Evolutionary conservation across 2,888 invertebrate species (phyloP), one percentile per base, ranked within the genome.

Genomic region (Rotaria socialis): DNA sequence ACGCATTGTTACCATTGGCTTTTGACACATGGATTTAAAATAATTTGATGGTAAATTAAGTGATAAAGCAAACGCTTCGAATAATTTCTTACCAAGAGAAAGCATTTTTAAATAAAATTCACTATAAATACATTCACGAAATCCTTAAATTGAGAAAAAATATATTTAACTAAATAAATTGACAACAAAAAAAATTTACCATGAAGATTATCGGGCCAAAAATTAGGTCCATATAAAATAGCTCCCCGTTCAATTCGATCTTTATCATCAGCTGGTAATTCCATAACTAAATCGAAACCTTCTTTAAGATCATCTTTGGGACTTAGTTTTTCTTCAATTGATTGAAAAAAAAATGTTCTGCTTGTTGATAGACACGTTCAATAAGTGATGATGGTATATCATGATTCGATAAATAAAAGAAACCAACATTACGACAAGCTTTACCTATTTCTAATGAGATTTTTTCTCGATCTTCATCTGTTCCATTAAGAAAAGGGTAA

Each of bases 381-480:
- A 35, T 85, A 14, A 56, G 55, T 50, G 86, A 22, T 60, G 50
- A n/a, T 60, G 86, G 55, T 10, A 86, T 60, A 27, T 86, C 86
- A 52, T 86, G 86, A 52, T 85, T 85, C 19, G 27, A 19, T 22
- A 85, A 55, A 58, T 86, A 85, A 50, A 85, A 75, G 35, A 86
- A 86, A 10, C 86, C 86, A 43, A 86, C 86, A n/a, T 85, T 50
- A 52, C 50, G 52, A 35, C 85, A 85, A 8, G 86, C 85, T 10
- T 35, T 22, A n/a, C 85, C 84, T 24, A 86, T 43, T 47, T 86
- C n/a, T 60, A 35, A 27, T n/a, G 67, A 86, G 7, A 85, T 60
- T 27, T 8, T 22, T 27, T n/a, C 10, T 1, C 35, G n/a, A 10
- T 74, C 74, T 74, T 74, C 74, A 6, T 41, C 5, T 3, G 35